Evolutionary conservation across 2,888 invertebrate genomes (phyloP).

Genomic region (Deilephila elpenor): DNA sequence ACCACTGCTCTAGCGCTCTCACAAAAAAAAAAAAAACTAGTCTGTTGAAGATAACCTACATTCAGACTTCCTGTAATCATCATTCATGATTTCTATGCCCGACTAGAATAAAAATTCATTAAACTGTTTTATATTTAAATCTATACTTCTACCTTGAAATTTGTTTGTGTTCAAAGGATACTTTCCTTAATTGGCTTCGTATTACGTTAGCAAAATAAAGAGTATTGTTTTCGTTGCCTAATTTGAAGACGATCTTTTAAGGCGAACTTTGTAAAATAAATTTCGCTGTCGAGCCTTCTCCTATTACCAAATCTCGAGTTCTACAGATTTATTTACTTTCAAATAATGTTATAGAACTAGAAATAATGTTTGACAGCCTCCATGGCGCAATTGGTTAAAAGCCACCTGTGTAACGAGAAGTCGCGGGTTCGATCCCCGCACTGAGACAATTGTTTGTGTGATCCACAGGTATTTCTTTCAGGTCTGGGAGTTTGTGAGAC

Average conservation of each 20-base stretch:
- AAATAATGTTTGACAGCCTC: too few species aligned
- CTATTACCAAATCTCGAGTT: constrained; percentile 5
- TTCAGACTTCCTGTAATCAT: too few species aligned
- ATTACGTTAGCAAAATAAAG: constrained; percentile 24
- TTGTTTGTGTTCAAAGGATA: constrained; percentile 26
- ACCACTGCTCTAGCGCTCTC: too few species aligned
- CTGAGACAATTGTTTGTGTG: too few species aligned
- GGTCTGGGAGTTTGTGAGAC: too few species aligned
- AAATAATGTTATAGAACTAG: not conserved
- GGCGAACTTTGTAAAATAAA: constrained; percentile 10
- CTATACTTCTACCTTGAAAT: not conserved
- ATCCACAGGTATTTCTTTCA: too few species aligned
- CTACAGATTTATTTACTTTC: constrained; percentile 10
- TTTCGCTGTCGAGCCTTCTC: constrained; percentile 4
- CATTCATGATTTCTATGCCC: too few species aligned
- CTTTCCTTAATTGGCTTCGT: constrained; percentile 25
- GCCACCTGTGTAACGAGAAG: too few species aligned
- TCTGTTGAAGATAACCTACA: too few species aligned
- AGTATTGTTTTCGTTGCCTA: constrained; percentile 25
- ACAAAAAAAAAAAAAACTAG: too few species aligned
- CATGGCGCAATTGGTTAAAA: too few species aligned
- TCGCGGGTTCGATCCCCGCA: too few species aligned
- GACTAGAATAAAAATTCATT: not conserved
- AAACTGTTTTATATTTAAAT: not conserved
- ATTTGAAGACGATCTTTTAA: constrained; percentile 18